Conservation (phyloP, 2,113 vertebrate species). For the Morone saxatilis region DNA sequence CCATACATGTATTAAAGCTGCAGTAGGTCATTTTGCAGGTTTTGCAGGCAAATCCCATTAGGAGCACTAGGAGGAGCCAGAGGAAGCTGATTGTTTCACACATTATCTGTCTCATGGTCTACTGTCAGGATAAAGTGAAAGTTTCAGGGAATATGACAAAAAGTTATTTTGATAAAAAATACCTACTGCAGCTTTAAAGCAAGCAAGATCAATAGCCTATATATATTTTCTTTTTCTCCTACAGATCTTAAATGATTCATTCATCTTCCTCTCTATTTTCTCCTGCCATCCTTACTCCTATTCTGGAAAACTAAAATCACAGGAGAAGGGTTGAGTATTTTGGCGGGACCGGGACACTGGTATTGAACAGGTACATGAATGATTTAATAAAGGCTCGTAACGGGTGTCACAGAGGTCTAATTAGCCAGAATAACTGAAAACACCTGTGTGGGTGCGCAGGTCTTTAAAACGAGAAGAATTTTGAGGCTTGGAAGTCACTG, state of each 20-base stretch:
- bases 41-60: no score
- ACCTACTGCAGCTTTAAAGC: no score
- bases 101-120: no score
- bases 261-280: neutral
- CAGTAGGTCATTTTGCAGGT: no score
- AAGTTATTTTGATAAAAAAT: no score
- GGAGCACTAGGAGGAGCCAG: no score
- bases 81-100: no score
- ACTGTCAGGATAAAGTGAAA: no score
- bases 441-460: neutral
- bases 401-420: constrained; percentile 2
- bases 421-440: constrained; percentile 17
- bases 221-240: neutral
- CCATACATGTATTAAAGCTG: neutral
- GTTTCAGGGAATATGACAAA: no score
- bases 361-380: neutral
- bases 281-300: neutral
- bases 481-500: neutral
- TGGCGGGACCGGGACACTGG: neutral
- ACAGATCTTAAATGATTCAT: neutral
- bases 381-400: neutral
- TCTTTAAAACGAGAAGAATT: neutral
- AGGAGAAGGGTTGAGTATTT: neutral
- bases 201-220: neutral
- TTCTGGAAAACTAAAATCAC: neutral